Percentiles rank a stretch among this genome's conserved stretches.
phyloP scores from a whole-genome alignment of 2,113 vertebrate genomes.

The Osmerus eperlanus region DNA sequence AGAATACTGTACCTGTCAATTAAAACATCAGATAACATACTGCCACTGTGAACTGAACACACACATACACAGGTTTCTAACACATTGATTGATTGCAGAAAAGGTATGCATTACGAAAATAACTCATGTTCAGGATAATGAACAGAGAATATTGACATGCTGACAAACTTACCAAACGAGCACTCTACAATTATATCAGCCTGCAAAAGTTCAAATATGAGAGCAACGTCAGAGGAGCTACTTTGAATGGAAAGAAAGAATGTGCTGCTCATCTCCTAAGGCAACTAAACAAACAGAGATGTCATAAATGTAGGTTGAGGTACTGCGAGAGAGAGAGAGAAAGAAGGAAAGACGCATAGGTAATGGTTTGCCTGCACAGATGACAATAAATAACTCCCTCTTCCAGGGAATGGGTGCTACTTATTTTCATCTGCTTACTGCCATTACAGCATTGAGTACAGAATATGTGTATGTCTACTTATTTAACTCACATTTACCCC shows the following conservation, averaged over 20 bases:
- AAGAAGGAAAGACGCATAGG: neutral
- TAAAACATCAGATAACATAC: too few species aligned
- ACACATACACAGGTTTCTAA: too few species aligned
- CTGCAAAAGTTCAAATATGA: neutral
- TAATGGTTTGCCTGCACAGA: neutral
- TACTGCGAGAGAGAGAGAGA: neutral
- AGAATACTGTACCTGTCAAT: too few species aligned
- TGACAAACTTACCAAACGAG: neutral
- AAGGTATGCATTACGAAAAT: too few species aligned
- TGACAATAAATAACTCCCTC: neutral
- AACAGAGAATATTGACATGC: neutral
- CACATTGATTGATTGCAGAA: too few species aligned
- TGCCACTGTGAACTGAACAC: too few species aligned
- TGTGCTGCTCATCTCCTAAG: neutral
- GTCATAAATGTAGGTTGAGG: neutral
- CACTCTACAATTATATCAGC: neutral
- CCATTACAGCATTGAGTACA: neutral
- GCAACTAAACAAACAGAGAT: neutral
- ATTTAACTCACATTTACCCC: too few species aligned
- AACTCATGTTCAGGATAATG: neutral
- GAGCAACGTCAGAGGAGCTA: neutral
- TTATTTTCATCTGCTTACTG: neutral
- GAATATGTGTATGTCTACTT: neutral
- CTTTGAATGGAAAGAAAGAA: conserved; percentile 1
- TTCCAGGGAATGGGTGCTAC: neutral